Base-by-base conservation (phyloP, 92 coral and sea anemone genomes). In the Pocillopora grandis region DNA sequence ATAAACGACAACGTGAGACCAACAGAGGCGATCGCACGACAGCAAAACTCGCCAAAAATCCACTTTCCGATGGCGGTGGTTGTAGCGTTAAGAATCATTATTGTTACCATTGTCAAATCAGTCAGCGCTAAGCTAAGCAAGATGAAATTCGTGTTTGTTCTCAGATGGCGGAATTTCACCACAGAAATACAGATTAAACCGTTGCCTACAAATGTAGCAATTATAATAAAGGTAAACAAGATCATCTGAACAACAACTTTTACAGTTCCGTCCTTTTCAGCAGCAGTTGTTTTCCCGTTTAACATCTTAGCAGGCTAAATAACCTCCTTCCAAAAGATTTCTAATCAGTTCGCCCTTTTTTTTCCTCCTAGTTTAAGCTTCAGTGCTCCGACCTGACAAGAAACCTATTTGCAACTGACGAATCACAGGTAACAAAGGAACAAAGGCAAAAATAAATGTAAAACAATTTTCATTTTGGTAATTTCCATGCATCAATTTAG, bases 101-200 rank as follows among this genome's bases (percentile, higher is more conserved):
- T 90, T 18, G 91, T 21, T 0, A 95, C 98, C 98, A 95, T 95
- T 19, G 59, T 72, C 5, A 95, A 82, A 67, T 95, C 98, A 4
- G 98, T 95, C 13, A 88, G 85, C 58, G 98, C 98, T 31, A 95
- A 75, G 55, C 98, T 95, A 9, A 89, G 88, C 60, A 95, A 75
- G 17, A 92, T 88, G 7, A 90, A 80, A 20, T 95, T 95, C 12
- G 98, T 92, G 52, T 89, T 86, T 10, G 98, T 91, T 31, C 95
- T 85, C 1, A 95, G 90, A 76, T 82, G 78, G 57, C 84, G 89
- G 79, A 94, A 95, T 76, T 74, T 86, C 16, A 66, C 75, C 57
- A 95, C 91, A 1, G 98, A 92, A 0, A 88, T 72, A 76, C 90
- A 94, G 62, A 95, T 90, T 18, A 95, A 75, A 62, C 79, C 62